Conservation (phyloP, 2,888 invertebrate genomes). For the Drosophila paucipuncta region DNA sequence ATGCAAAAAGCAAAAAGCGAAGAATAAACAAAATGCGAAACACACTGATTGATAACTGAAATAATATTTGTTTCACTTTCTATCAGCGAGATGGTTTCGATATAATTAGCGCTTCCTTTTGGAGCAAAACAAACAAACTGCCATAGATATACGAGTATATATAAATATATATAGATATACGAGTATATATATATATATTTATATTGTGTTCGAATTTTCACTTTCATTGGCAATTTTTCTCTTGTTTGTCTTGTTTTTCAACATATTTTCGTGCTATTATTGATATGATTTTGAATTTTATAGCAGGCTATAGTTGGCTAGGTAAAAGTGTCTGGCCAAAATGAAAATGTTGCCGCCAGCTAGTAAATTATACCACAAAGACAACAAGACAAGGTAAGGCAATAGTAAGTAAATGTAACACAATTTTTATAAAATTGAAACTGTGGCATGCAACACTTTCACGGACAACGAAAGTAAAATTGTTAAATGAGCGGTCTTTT, state of each 20-base stretch:
- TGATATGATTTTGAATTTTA: conserved; percentile 60
- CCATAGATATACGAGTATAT: conserved; percentile 28
- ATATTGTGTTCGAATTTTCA: conserved; percentile 46
- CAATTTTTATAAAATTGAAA: conserved; percentile 64
- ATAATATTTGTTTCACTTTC: conserved; percentile 68
- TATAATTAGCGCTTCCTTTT: conserved; percentile 77
- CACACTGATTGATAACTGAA: conserved; percentile 52
- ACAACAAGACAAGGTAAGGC: conserved; percentile 28
- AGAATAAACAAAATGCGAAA: conserved; percentile 12
- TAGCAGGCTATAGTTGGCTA: conserved; percentile 27
- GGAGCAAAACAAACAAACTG: conserved; percentile 36
- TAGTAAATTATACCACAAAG: conserved; percentile 50
- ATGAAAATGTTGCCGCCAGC: conserved; percentile 46
- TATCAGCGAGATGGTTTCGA: conserved; percentile 43
- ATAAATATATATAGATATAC: conserved; percentile 25
- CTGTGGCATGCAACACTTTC: conserved; percentile 74
- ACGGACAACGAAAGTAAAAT: conserved; percentile 75
- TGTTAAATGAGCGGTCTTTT: conserved; percentile 41
- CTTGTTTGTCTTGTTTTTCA: conserved; percentile 40
- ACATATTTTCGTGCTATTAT: conserved; percentile 46
- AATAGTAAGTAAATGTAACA: conserved; percentile 51
- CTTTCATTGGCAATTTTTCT: conserved; percentile 44
- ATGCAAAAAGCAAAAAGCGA: conserved; percentile 4
- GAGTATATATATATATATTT: conserved; percentile 30
- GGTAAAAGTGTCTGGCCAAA: conserved; percentile 65